Evolutionary conservation across 2,113 vertebrate species (phyloP), one percentile per base, ranked within the genome.

Genomic region (Hemiscyllium ocellatum): DNA sequence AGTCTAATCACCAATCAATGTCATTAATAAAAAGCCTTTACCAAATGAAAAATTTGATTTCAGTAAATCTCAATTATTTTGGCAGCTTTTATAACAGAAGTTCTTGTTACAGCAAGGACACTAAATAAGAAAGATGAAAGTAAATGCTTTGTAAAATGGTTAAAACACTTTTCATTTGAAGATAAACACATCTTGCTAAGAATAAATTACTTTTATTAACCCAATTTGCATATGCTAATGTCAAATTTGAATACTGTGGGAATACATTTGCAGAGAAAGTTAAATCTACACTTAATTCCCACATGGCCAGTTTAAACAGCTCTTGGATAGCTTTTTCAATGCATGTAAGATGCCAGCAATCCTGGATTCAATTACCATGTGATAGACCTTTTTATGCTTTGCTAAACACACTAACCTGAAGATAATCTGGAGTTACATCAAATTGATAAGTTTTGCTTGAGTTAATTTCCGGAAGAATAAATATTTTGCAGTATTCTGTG

Each of bases 351-450:
- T 70, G 22, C 66, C 66, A 47, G 93, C 93, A 94, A 94, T 94
- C 66, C 70, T 47, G 42, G 37, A 26, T 94, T 94, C 93, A 94
- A 94, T 94, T 94, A 70, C 66, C 37, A 50, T 94, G 93, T 50
- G 70, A 70, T 42, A 37, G 93, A 50, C 47, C 42, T 17, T 70
- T 94, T 94, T 42, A 47, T 94, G 37, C 66, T 94, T 47, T 66
- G 19, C 93, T 72, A 26, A 50, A 42, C 93, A 95, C 68, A 50
- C 42, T 42, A 95, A 70, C 93, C 26, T 94, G 66, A 72, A 72
- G 26, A 52, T 17, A 72, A 95, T 72, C 37, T 69, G 65, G 33
- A 47, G 66, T 69, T 94, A 29, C 20, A 72, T 47, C 68, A 95
- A 70, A 69, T 70, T 94, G 47, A 22, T 94, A 94, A 94, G n/a